Percentiles rank a stretch among this genome's conserved stretches.
Evolutionary conservation across 2,113 vertebrate species (phyloP).

Genomic region (Podarcis raffonei): DNA sequence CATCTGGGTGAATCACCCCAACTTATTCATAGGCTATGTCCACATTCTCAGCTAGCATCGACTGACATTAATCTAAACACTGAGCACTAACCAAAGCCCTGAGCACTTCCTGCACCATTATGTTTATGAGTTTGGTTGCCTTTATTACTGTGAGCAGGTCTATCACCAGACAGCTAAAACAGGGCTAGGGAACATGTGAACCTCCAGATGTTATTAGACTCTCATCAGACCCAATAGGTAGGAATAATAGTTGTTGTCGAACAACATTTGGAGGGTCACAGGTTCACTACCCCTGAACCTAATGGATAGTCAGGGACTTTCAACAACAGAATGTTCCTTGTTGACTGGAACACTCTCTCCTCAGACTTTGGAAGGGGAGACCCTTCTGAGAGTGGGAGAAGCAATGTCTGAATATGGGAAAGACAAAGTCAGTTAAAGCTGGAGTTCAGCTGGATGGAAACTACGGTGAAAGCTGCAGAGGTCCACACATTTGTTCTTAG

Average conservation of each 20-base stretch:
- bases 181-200: background rate
- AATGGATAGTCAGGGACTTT: background rate
- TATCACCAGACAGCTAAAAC: background rate
- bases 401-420: background rate
- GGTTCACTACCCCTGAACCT: no score
- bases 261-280: background rate
- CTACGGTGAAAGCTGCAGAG: background rate
- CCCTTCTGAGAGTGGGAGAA: background rate
- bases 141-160: background rate
- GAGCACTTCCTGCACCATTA: background rate
- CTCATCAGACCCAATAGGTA: background rate
- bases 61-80: conserved; percentile 3
- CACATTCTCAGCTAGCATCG: background rate
- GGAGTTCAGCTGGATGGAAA: background rate
- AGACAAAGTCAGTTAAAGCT: background rate
- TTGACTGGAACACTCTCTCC: background rate
- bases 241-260: background rate
- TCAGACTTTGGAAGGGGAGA: background rate
- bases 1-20: background rate
- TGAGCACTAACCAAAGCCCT: background rate
- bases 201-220: background rate
- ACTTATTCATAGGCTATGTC: background rate
- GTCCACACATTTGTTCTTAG: background rate
- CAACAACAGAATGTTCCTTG: background rate
- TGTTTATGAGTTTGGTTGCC: background rate